Conservation (phyloP, 1,140 invertebrate genomes). For the Formica selysi region DNA sequence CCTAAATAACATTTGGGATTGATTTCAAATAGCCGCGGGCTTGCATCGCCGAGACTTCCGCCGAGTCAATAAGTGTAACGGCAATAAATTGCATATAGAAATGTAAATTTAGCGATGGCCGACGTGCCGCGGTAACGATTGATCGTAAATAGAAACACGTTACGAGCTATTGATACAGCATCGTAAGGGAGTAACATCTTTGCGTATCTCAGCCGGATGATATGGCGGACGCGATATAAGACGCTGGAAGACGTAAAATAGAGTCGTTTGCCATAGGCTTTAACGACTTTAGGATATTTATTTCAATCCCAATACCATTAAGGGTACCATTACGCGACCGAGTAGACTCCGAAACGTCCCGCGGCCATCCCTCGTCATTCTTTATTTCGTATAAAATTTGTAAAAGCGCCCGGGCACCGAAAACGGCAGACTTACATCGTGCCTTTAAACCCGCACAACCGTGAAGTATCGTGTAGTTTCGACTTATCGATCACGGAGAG, state of each 20-base stretch:
- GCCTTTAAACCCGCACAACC: conserved; percentile 27
- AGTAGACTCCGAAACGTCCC: conserved; percentile 43
- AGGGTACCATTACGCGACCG: conserved; percentile 66
- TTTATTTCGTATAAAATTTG: conserved; percentile 45
- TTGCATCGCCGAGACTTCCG: neutral
- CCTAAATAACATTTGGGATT: neutral
- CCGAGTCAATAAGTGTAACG: conserved; percentile 19
- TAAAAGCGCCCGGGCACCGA: conserved; percentile 18
- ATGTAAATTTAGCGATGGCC: conserved; percentile 49
- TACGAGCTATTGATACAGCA: conserved; percentile 51
- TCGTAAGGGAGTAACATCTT: conserved; percentile 47
- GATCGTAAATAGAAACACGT: conserved; percentile 37
- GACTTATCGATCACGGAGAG: conserved; percentile 55
- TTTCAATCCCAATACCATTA: conserved; percentile 69
- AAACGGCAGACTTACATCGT: conserved; percentile 31
- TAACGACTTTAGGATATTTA: conserved; percentile 71
- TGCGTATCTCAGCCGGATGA: conserved; percentile 50
- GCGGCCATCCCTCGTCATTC: conserved; percentile 20
- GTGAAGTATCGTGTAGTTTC: conserved; percentile 55
- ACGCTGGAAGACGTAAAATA: conserved; percentile 41
- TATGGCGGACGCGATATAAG: neutral
- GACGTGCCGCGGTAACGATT: conserved; percentile 31
- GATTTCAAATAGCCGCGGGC: neutral
- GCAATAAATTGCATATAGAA: conserved; percentile 30
- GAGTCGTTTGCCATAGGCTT: conserved; percentile 59